These are phyloP conservation scores for Haplotaxodon microlepis DNA, from an alignment of 2,113 vertebrate species.

Conservation along the genomic window DNA sequence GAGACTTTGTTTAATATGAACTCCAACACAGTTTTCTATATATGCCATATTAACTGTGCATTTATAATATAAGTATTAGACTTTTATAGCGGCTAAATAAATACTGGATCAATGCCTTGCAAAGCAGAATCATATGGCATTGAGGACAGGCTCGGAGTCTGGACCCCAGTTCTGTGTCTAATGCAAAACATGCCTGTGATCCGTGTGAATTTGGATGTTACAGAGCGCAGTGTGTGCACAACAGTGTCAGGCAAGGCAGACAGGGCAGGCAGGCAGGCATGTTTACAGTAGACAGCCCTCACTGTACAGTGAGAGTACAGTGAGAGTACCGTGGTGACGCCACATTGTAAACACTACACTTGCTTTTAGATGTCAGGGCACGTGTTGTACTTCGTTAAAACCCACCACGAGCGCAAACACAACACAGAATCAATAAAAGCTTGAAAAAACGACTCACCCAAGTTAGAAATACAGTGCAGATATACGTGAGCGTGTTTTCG, in stretches of 20 bases:
- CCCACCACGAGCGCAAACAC: not conserved
- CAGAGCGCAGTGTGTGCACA: not conserved
- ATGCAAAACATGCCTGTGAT: not conserved
- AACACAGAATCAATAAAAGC: not conserved
- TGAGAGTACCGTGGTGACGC: not conserved
- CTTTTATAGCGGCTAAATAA: not conserved
- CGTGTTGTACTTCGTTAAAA: constrained; percentile 37
- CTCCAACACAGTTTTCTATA: not conserved
- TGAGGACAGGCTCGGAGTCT: not conserved
- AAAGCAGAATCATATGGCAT: not conserved
- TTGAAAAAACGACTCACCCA: not conserved
- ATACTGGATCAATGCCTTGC: not conserved
- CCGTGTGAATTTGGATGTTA: not conserved
- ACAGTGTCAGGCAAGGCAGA: not conserved
- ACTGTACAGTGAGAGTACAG: not conserved
- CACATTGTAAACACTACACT: constrained; percentile 52
- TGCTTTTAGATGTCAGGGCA: constrained; percentile 28
- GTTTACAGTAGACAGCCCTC: not conserved
- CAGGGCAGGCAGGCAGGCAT: not conserved
- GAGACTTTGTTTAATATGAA: not conserved
- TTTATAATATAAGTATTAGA: not conserved
- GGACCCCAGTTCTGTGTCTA: not conserved
- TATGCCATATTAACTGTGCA: not conserved
- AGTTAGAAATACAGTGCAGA: not conserved
- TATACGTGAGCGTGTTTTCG: not conserved